phyloP scores from a whole-genome alignment of 2,888 invertebrate genomes.

The Rhopalosiphum nymphaeae region DNA sequence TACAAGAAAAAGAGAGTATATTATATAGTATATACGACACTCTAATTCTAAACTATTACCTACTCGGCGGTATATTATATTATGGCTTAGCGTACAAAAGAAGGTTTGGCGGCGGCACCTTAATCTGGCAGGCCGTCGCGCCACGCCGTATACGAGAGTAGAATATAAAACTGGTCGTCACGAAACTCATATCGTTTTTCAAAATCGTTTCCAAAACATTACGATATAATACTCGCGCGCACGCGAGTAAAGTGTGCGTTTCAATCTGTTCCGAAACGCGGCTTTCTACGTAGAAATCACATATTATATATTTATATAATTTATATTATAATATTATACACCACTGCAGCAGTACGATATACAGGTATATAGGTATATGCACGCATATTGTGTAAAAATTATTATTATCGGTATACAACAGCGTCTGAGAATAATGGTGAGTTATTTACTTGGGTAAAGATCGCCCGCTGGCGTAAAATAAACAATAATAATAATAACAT shows the following conservation, averaged over 20 bases:
- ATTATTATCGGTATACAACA: background rate
- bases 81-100: constrained; percentile 26
- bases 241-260: background rate
- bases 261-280: background rate
- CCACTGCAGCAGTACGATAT: background rate
- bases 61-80: background rate
- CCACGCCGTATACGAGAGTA: background rate
- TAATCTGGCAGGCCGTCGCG: constrained; percentile 31
- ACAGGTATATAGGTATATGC: background rate
- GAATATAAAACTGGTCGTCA: constrained; percentile 37
- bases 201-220: constrained; percentile 44
- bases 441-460: constrained; percentile 47
- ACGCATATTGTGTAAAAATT: background rate
- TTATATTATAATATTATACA: background rate
- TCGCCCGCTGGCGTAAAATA: constrained; percentile 50
- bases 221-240: background rate
- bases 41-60: constrained; percentile 52
- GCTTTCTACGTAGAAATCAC: constrained; percentile 31
- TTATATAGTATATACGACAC: background rate
- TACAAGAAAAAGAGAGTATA: background rate
- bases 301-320: background rate
- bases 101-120: constrained; percentile 39
- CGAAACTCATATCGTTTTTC: constrained; percentile 49
- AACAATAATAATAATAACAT: constrained; percentile 40
- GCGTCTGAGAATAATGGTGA: constrained; percentile 2